These are phyloP conservation scores for Daktulosphaira vitifoliae DNA, from an alignment of 1,140 invertebrate genomes.

Conservation along the genomic window DNA sequence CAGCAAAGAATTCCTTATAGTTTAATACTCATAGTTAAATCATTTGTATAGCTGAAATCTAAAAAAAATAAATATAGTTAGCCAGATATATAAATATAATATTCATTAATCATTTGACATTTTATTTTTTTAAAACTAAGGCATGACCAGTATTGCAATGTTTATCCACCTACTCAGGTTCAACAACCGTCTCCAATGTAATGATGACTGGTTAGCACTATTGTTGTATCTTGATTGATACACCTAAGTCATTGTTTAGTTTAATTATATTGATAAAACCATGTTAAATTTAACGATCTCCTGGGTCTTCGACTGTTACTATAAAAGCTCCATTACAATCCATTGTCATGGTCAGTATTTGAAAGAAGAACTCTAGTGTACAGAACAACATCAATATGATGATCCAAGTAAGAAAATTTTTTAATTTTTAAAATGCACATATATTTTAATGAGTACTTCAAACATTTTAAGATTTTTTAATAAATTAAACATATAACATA, in stretches of 20 bases:
- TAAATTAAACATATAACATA: too few species aligned
- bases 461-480: too few species aligned
- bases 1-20: too few species aligned
- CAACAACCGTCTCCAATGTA: constrained; percentile 28
- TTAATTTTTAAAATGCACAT: too few species aligned
- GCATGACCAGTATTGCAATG: constrained; percentile 12
- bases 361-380: not conserved
- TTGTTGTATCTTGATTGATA: constrained; percentile 22
- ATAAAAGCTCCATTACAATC: constrained; percentile 5
- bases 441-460: too few species aligned
- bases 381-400: not conserved
- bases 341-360: not conserved
- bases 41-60: too few species aligned
- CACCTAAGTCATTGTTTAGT: constrained; percentile 21
- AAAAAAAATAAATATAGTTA: too few species aligned
- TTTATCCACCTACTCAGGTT: constrained; percentile 31
- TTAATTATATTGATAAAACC: constrained; percentile 3
- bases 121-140: not conserved
- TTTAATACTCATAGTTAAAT: too few species aligned
- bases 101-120: constrained; percentile 7
- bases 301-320: not conserved
- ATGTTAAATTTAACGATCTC: constrained; percentile 10
- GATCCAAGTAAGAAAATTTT: constrained; percentile 19
- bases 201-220: constrained; percentile 22
- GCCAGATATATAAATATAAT: too few species aligned